phyloP scores from a whole-genome alignment of 2,888 invertebrate genomes.

The Latrodectus hesperus region DNA sequence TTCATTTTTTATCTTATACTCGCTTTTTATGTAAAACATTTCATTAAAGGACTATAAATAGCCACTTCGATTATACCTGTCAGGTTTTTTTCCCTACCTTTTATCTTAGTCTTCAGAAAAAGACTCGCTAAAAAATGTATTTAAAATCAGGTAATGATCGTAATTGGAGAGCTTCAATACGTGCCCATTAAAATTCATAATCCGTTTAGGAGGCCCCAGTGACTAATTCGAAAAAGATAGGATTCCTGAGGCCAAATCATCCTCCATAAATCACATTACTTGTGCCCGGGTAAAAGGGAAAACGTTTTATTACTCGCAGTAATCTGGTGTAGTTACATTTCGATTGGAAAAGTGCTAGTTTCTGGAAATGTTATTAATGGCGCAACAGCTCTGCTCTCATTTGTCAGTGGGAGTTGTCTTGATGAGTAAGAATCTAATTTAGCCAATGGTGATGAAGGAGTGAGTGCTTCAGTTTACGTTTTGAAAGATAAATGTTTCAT shows the following conservation, averaged over 20 bases:
- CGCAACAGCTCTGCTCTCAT: constrained; percentile 28
- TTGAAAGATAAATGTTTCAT: too few relatives aligned
- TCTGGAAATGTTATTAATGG: constrained; percentile 46
- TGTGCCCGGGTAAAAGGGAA: constrained; percentile 22
- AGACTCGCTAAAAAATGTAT: constrained; percentile 31
- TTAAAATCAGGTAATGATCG: constrained; percentile 63
- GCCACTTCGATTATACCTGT: constrained; percentile 33
- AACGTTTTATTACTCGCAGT: constrained; percentile 53
- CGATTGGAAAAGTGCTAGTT: constrained; percentile 48
- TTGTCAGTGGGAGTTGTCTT: constrained; percentile 32
- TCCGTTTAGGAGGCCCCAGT: constrained; percentile 64
- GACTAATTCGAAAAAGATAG: constrained; percentile 65
- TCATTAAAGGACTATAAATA: constrained; percentile 53
- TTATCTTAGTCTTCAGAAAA: constrained; percentile 14
- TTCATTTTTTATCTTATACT: neutral
- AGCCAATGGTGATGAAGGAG: neutral
- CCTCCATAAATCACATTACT: constrained; percentile 60
- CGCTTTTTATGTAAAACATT: constrained; percentile 9
- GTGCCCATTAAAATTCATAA: constrained; percentile 65
- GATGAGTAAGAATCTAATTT: neutral
- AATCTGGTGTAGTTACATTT: constrained; percentile 57
- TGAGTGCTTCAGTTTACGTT: neutral
- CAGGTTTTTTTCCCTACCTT: neutral
- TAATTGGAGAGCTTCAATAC: constrained; percentile 62
- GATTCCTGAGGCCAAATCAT: constrained; percentile 32